phyloP scores from a whole-genome alignment of 2,888 invertebrate species.

The Alviniconcha strummeri region DNA sequence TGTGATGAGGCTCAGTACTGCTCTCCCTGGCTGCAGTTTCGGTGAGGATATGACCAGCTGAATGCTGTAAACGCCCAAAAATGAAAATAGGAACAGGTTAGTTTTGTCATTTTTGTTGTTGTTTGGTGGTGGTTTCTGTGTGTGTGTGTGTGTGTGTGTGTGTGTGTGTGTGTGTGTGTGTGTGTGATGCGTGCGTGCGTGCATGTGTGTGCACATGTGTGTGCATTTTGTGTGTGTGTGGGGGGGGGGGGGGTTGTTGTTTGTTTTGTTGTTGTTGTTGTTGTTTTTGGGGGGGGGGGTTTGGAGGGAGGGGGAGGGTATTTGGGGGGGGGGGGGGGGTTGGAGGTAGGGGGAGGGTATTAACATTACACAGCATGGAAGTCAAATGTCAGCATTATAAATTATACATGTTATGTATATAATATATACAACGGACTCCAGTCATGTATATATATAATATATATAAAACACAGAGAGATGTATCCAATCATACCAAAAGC shows the following conservation, averaged over 20 bases:
- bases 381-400: too few species aligned
- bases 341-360: too few species aligned
- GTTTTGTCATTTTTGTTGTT: too few species aligned
- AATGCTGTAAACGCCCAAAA: constrained; percentile 77
- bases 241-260: neutral
- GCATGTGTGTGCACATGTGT: neutral
- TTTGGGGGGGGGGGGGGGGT: neutral
- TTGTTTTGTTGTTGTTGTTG: neutral
- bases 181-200: neutral
- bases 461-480: too few species aligned
- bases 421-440: too few species aligned
- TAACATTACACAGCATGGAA: too few species aligned
- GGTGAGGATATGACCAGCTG: too few species aligned
- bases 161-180: neutral
- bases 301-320: too few species aligned
- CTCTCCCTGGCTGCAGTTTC: constrained; percentile 95
- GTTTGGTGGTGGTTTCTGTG: neutral
- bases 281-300: neutral
- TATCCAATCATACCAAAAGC: too few species aligned
- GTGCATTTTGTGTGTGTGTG: neutral
- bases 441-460: too few species aligned
- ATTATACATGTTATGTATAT: too few species aligned
- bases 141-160: neutral
- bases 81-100: neutral
- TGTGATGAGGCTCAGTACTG: neutral